These are phyloP conservation scores for Cryptoblepharus egeriae DNA, from an alignment of 2,797 vertebrate genomes.

Conservation along the genomic window DNA sequence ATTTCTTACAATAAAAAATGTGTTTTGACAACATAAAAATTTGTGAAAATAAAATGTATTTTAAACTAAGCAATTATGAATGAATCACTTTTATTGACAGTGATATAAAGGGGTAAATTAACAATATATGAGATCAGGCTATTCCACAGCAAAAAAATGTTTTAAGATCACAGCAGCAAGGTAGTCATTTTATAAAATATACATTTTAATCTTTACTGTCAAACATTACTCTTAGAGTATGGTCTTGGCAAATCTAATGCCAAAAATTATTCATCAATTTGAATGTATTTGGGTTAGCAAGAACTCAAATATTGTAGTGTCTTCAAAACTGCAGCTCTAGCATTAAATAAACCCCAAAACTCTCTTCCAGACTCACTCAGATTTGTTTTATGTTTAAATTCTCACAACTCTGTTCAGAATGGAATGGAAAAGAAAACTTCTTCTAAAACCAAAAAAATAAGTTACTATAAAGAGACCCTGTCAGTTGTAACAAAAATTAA, in stretches of 20 bases:
- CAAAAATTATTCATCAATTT: neutral
- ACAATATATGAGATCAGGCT: constrained; percentile 39
- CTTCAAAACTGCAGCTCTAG: constrained; percentile 46
- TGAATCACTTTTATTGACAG: constrained; percentile 27
- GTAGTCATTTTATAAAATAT: constrained; percentile 43
- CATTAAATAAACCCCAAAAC: neutral
- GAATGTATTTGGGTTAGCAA: constrained; percentile 41
- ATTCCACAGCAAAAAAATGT: constrained; percentile 35
- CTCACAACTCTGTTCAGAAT: constrained; percentile 46
- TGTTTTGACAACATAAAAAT: constrained; percentile 19
- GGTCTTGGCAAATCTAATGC: neutral
- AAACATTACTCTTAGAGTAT: constrained; percentile 15
- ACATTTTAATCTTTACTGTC: neutral
- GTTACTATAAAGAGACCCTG: constrained; percentile 56
- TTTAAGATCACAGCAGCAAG: constrained; percentile 62
- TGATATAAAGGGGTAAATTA: neutral
- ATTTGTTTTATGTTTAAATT: neutral
- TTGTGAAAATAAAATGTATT: constrained; percentile 26
- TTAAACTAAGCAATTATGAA: constrained; percentile 22
- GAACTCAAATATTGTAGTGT: constrained; percentile 65
- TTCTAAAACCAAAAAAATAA: constrained; percentile 64
- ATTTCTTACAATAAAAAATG: neutral
- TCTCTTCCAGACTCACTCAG: constrained; percentile 29
- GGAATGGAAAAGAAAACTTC: constrained; percentile 57
- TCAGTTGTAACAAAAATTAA: constrained; percentile 25